Evolutionary conservation across 2,888 invertebrate genomes (phyloP).

Genomic region (Anoplius nigerrimus): DNA sequence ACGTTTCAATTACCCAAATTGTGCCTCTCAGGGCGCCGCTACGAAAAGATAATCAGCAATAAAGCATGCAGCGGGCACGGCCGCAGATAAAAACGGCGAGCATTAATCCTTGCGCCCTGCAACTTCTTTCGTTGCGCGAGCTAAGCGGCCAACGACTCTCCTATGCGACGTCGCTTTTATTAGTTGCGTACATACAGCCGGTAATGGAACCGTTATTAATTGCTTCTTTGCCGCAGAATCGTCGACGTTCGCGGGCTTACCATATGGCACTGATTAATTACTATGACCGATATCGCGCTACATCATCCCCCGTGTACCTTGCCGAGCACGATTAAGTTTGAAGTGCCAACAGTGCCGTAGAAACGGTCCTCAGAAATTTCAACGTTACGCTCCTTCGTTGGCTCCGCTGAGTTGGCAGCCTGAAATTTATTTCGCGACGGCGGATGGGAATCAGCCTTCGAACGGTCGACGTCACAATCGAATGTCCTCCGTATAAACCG

Average conservation of each 20-base stretch:
- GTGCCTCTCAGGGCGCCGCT: too few species aligned
- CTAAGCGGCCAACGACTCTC: constrained; percentile 32
- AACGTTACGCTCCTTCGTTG: too few species aligned
- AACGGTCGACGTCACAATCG: too few species aligned
- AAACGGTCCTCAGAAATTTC: too few species aligned
- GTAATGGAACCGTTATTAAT: constrained; percentile 58
- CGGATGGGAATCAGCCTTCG: too few species aligned
- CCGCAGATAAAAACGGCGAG: background rate
- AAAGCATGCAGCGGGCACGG: too few species aligned
- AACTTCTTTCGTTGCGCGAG: constrained; percentile 39
- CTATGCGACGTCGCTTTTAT: constrained; percentile 29
- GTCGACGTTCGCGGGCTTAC: constrained; percentile 50
- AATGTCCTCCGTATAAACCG: too few species aligned
- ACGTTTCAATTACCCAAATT: too few species aligned
- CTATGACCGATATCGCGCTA: constrained; percentile 49
- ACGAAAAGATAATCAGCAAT: too few species aligned
- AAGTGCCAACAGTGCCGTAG: constrained; percentile 41
- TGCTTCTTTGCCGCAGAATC: constrained; percentile 39
- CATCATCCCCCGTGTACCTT: constrained; percentile 51
- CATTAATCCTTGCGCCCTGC: constrained; percentile 15
- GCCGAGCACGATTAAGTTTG: constrained; percentile 53
- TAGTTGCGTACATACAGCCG: constrained; percentile 51
- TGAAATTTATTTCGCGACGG: too few species aligned
- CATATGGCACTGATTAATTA: constrained; percentile 60
- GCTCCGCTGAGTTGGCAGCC: too few species aligned